Percentiles rank a stretch among this genome's conserved stretches.
These are phyloP conservation scores for Pterostichus madidus DNA, from an alignment of 2,888 invertebrate genomes.

Conservation along the genomic window DNA sequence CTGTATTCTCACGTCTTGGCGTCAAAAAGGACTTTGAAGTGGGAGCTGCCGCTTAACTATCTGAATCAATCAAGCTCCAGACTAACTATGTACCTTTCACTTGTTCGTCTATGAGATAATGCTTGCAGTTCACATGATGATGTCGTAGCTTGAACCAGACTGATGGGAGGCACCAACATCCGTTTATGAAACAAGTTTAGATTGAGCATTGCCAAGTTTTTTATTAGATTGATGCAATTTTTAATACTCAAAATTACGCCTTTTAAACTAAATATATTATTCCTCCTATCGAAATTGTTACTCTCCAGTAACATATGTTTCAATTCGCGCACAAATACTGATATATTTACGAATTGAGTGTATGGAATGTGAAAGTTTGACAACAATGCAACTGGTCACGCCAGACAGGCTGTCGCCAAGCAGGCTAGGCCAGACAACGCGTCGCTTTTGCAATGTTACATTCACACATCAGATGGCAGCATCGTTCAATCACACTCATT, in stretches of 20 bases:
- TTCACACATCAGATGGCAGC: constrained; percentile 60
- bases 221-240: constrained; percentile 48
- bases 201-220: constrained; percentile 80
- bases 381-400: constrained; percentile 86
- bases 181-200: constrained; percentile 87
- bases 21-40: constrained; percentile 83
- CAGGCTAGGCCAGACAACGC: constrained; percentile 89
- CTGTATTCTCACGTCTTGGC: constrained; percentile 84
- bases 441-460: constrained; percentile 79
- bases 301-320: neutral
- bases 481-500: constrained; percentile 28
- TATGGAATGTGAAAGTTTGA: constrained; percentile 79
- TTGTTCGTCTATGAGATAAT: constrained; percentile 70
- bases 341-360: neutral
- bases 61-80: constrained; percentile 59
- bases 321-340: neutral
- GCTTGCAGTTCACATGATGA: constrained; percentile 73
- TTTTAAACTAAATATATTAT: constrained; percentile 3
- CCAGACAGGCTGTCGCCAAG: constrained; percentile 97
- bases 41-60: constrained; percentile 77
- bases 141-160: constrained; percentile 76
- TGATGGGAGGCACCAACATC: constrained; percentile 81
- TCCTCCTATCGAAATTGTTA: neutral
- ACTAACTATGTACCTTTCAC: constrained; percentile 67
- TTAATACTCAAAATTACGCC: neutral